These are phyloP conservation scores for Dryobotodes eremita DNA, from an alignment of 2,888 invertebrate genomes.

Conservation along the genomic window DNA sequence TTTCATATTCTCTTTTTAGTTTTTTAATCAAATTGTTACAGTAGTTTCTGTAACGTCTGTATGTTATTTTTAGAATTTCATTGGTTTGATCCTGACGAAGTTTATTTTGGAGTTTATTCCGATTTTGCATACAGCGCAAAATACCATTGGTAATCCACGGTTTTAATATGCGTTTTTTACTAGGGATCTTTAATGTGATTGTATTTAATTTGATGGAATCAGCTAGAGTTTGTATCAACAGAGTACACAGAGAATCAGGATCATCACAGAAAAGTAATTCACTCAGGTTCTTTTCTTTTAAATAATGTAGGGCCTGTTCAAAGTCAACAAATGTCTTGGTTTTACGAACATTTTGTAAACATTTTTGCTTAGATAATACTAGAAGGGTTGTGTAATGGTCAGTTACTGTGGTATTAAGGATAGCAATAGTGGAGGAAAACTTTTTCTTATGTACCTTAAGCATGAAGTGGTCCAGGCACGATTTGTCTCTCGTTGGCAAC, in stretches of 20 bases:
- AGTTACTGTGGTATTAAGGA: constrained; percentile 1
- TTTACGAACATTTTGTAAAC: background rate
- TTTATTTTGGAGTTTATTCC: background rate
- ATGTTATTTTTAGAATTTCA: background rate
- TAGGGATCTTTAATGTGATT: constrained; percentile 3
- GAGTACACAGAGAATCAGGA: background rate
- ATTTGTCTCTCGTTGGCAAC: constrained; percentile 13
- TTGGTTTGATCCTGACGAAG: background rate
- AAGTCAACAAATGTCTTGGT: constrained; percentile 8
- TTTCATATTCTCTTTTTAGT: background rate
- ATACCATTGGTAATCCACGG: constrained; percentile 15
- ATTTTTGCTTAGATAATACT: constrained; percentile 5
- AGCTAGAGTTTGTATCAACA: constrained; percentile 6
- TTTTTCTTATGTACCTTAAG: constrained; percentile 2
- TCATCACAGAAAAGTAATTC: constrained; percentile 4
- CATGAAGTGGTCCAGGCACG: constrained; percentile 13
- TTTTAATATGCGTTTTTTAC: constrained; percentile 14
- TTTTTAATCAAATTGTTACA: constrained; percentile 1
- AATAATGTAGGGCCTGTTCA: constrained; percentile 4
- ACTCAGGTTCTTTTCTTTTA: constrained; percentile 4
- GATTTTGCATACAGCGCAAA: constrained; percentile 8
- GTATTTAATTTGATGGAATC: constrained; percentile 13
- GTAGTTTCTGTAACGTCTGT: constrained; percentile 1
- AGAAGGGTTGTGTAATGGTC: constrained; percentile 5
- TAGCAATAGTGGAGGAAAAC: background rate